These are phyloP conservation scores for Drosophila mercatorum DNA, from an alignment of 2,888 invertebrate species.

Conservation along the genomic window DNA sequence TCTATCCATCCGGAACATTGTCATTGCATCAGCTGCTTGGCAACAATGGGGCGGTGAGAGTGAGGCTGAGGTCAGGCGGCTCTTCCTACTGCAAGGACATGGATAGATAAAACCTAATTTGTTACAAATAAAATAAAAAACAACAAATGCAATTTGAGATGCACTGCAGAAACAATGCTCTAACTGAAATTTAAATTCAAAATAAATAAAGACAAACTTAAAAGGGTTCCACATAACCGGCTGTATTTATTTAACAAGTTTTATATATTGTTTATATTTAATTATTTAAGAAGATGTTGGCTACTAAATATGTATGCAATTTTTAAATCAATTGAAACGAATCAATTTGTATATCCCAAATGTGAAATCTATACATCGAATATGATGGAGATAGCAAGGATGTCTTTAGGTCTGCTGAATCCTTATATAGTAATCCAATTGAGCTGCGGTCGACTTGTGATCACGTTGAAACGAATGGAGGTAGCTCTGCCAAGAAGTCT, in stretches of 20 bases:
- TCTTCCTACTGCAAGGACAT: constrained; percentile 1
- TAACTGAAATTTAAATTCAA: neutral
- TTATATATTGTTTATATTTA: too few species aligned
- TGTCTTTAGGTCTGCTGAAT: too few species aligned
- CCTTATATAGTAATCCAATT: neutral
- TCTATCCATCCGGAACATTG: constrained; percentile 45
- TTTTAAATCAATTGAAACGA: too few species aligned
- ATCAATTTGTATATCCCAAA: too few species aligned
- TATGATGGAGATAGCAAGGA: too few species aligned
- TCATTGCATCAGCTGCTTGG: constrained; percentile 51
- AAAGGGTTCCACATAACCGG: too few species aligned
- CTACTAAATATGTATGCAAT: too few species aligned
- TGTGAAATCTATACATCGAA: too few species aligned
- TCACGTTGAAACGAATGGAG: neutral
- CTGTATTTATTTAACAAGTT: too few species aligned
- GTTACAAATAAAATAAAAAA: constrained; percentile 63
- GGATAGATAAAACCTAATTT: constrained; percentile 70
- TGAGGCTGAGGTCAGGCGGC: neutral
- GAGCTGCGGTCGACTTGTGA: neutral
- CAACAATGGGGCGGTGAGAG: neutral
- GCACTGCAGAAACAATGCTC: constrained; percentile 6
- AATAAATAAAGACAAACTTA: too few species aligned
- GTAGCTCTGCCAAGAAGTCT: neutral
- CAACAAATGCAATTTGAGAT: neutral
- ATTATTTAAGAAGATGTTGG: too few species aligned